Percentiles rank a stretch among this genome's conserved stretches.
These are phyloP conservation scores for Galeruca laticollis DNA, from an alignment of 2,888 invertebrate genomes.

Conservation along the genomic window DNA sequence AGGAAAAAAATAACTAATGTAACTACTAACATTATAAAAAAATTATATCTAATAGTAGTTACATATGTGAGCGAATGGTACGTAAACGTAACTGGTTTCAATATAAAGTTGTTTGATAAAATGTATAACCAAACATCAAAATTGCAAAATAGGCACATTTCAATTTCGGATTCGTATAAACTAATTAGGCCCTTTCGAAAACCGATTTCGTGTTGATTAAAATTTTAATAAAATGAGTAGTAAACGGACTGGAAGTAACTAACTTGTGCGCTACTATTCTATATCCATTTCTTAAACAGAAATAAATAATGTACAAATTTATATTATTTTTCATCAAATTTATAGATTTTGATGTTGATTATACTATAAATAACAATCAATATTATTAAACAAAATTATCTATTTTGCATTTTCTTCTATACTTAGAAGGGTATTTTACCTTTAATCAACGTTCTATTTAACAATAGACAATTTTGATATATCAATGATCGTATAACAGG, in stretches of 20 bases:
- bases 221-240: no score
- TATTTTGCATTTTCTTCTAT: not conserved
- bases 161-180: not conserved
- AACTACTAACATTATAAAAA: conserved; percentile 11
- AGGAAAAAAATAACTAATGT: conserved; percentile 8
- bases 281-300: no score
- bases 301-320: no score
- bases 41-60: not conserved
- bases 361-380: not conserved
- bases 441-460: conserved; percentile 1
- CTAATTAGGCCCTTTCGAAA: no score
- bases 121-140: not conserved
- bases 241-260: no score
- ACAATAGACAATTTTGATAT: not conserved
- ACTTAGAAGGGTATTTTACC: conserved; percentile 5
- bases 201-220: no score
- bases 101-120: conserved; percentile 18
- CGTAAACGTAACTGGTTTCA: conserved; percentile 2
- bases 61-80: not conserved
- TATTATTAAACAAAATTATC: not conserved
- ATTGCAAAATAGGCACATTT: not conserved
- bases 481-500: not conserved
- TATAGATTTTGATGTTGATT: not conserved
- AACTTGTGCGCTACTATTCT: no score
- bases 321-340: no score